Evolutionary conservation across 2,797 vertebrate species (phyloP), one percentile per base, ranked within the genome.

Genomic region (Oreonectes daqikongensis): DNA sequence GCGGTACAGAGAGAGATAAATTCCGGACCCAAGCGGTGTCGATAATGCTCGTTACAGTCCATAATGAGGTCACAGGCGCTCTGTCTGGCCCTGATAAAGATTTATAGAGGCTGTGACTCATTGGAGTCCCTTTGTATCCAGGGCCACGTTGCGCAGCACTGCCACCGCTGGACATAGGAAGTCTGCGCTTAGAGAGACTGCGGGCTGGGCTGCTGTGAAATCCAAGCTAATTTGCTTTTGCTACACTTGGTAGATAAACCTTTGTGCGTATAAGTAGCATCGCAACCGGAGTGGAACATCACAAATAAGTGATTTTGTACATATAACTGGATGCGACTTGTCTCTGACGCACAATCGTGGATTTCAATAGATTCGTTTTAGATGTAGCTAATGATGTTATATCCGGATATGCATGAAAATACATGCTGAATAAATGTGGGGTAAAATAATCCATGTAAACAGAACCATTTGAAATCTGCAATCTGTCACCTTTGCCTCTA

Each of bases 1-100:
- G 73, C 5, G 3, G 76, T 78, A 80, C 1, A 75, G 72, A 63
- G 75, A 85, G 55, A 84, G 85, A 91, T 90, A 90, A 90, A 92
- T 92, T 88, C 84, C 75, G 26, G 72, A 53, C 59, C 68, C 83
- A 81, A 88, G 84, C 69, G 84, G 78, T 84, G 87, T 86, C 86
- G 86, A 90, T 89, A 89, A 85, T 72, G 70, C 86, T 86, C 81
- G 86, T 90, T 90, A 90, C 84, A 75, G 72, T 75, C 82, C 6
- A 80, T 91, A 92, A 92, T 90, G 89, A 90, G 91, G 90, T 92
- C 90, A 90, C 85, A 87, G 87, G 86, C 84, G 44, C 84, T 77
- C 69, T 55, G 85, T 91, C 89, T 83, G 78, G 40, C 85, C 82
- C 82, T 83, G 84, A 90, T 91, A 84, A 88, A 92, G 90, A 92